A percentile compares a stretch with the other conserved stretches of the same genome.
These are phyloP conservation scores for Atta cephalotes DNA, from an alignment of 1,140 invertebrate species.

Conservation along the genomic window DNA sequence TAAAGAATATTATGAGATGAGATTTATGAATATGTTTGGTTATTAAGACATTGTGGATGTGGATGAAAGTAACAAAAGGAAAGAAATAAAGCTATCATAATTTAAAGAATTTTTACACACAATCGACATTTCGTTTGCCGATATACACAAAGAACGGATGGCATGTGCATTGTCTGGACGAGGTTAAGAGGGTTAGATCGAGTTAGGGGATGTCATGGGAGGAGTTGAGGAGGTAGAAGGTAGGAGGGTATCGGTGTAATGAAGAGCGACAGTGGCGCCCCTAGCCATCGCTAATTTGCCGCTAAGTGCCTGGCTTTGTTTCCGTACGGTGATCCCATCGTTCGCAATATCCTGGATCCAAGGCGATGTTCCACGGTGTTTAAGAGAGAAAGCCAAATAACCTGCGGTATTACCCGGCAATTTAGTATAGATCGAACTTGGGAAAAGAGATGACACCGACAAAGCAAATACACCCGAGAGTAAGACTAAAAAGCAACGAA, in stretches of 20 bases:
- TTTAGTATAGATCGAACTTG: slow-evolving; percentile 57
- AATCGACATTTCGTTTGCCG: slow-evolving; percentile 65
- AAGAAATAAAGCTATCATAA: not conserved
- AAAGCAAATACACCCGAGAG: slow-evolving; percentile 9
- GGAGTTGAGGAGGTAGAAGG: slow-evolving; percentile 36
- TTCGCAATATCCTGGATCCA: slow-evolving; percentile 78
- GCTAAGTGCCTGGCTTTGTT: slow-evolving; percentile 80
- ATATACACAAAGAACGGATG: slow-evolving; percentile 57
- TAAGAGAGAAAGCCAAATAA: slow-evolving; percentile 75
- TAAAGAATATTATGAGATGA: not conserved
- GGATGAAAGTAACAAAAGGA: not conserved
- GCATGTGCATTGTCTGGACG: slow-evolving; percentile 71
- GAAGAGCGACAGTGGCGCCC: slow-evolving; percentile 77
- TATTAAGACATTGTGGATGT: not conserved
- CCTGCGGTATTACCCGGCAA: slow-evolving; percentile 66
- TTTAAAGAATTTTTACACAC: slow-evolving; percentile 57
- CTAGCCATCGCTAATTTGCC: slow-evolving; percentile 78
- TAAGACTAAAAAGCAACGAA: not conserved
- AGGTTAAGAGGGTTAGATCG: slow-evolving; percentile 72
- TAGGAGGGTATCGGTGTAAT: slow-evolving; percentile 72
- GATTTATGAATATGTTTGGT: not conserved
- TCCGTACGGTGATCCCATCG: slow-evolving; percentile 77
- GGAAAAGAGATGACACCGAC: slow-evolving; percentile 16
- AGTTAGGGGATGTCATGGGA: slow-evolving; percentile 58
- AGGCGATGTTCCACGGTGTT: slow-evolving; percentile 69